These are phyloP conservation scores for Procapra przewalskii DNA, from an alignment of 2,113 vertebrate genomes.

Conservation along the genomic window DNA sequence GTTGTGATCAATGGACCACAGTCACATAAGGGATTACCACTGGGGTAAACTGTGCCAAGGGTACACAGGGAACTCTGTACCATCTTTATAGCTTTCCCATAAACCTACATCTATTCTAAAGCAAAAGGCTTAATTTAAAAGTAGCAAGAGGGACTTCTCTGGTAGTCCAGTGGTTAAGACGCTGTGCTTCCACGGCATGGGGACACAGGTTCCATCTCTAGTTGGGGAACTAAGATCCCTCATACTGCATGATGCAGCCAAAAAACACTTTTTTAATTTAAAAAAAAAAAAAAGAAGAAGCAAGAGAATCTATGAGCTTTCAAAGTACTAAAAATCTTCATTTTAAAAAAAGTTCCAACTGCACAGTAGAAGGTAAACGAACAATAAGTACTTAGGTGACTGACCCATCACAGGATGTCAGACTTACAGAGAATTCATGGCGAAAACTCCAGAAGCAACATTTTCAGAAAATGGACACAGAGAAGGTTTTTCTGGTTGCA, in stretches of 20 bases:
- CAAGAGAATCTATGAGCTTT: background rate
- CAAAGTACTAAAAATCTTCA: background rate
- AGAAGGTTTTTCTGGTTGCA: background rate
- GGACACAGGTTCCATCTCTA: background rate
- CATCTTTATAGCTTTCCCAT: background rate
- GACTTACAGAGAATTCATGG: background rate
- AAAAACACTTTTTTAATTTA: background rate
- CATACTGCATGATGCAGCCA: background rate
- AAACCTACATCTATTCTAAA: background rate
- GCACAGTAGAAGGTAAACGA: conserved; percentile 11
- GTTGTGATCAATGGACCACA: background rate
- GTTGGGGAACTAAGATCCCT: background rate
- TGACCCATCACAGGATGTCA: background rate
- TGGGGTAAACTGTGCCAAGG: accelerated
- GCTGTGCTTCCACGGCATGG: accelerated
- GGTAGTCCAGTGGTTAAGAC: background rate
- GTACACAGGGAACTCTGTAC: background rate
- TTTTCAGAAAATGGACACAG: background rate
- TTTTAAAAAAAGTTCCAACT: background rate
- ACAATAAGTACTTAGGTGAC: background rate
- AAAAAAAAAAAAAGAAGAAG: background rate
- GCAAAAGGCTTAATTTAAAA: background rate
- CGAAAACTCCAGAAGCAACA: background rate
- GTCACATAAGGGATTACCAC: background rate
- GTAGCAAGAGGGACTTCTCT: background rate